phyloP scores from a whole-genome alignment of 1,140 invertebrate species.

The Brachionus sp. region DNA sequence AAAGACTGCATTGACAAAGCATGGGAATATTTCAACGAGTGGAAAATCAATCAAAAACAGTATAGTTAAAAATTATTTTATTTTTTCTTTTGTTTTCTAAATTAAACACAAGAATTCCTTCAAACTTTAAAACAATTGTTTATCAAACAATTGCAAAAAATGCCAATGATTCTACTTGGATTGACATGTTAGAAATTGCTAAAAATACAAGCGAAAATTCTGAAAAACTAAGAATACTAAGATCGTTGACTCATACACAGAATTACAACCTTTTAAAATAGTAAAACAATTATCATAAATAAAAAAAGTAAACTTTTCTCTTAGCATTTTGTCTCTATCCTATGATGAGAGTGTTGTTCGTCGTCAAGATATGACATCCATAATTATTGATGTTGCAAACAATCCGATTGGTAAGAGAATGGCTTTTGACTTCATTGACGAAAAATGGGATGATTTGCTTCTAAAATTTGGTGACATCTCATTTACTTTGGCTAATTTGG shows the following conservation, averaged over 20 bases:
- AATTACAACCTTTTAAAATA: constrained; percentile 35
- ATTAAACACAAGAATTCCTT: not conserved
- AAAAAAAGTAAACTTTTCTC: not conserved
- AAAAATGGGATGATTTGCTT: constrained; percentile 44
- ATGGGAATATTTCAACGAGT: not conserved
- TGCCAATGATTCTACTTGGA: not conserved
- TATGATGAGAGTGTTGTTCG: constrained; percentile 10
- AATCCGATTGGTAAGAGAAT: not conserved
- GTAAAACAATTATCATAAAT: not conserved
- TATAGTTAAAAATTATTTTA: not conserved
- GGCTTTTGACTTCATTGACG: constrained; percentile 32
- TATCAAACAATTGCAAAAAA: constrained; percentile 13
- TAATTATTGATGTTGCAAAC: constrained; percentile 8
- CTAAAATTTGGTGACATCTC: constrained; percentile 25
- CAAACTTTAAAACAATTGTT: constrained; percentile 10
- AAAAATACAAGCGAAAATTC: not conserved
- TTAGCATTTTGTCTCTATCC: not conserved
- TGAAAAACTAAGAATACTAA: constrained; percentile 2
- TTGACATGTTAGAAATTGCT: constrained; percentile 8
- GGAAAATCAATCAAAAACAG: not conserved
- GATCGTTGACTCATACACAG: not conserved
- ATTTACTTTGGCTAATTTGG: constrained; percentile 40
- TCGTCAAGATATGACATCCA: constrained; percentile 20
- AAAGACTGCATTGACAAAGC: not conserved
- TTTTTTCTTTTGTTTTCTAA: not conserved